These are phyloP conservation scores for Anoplopoma fimbria DNA, from an alignment of 2,113 vertebrate genomes.

Conservation along the genomic window DNA sequence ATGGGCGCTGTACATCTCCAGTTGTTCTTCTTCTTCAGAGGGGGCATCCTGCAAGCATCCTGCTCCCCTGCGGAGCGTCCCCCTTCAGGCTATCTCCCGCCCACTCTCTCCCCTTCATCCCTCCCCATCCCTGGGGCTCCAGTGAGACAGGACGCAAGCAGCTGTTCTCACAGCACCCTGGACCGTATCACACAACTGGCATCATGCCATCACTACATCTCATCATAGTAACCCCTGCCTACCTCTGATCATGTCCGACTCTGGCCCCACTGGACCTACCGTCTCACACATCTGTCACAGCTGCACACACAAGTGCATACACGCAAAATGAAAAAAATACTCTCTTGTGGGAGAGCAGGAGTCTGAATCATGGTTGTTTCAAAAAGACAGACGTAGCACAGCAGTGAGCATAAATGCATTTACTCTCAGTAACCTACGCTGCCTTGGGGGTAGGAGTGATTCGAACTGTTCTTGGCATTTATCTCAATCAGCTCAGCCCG, in stretches of 20 bases:
- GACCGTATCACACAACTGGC: slow-evolving; percentile 73
- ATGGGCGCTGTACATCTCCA: slow-evolving; percentile 48
- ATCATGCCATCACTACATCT: slow-evolving; percentile 63
- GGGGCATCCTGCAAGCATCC: slow-evolving; percentile 66
- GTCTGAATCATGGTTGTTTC: slow-evolving; percentile 56
- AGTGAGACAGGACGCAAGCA: slow-evolving; percentile 69
- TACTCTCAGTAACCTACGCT: slow-evolving; percentile 69
- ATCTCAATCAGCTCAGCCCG: slow-evolving; percentile 66
- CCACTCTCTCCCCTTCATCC: slow-evolving; percentile 56
- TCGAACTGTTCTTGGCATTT: slow-evolving; percentile 64
- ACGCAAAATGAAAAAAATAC: slow-evolving; percentile 3
- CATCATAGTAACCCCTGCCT: slow-evolving; percentile 67
- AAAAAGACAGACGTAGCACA: slow-evolving; percentile 61
- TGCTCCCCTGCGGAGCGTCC: slow-evolving; percentile 62
- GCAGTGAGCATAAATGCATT: slow-evolving; percentile 66
- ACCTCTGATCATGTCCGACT: slow-evolving; percentile 50
- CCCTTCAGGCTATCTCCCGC: slow-evolving; percentile 71
- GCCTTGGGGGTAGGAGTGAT: slow-evolving; percentile 62
- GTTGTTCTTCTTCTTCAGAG: slow-evolving; percentile 63
- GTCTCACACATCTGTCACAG: slow-evolving; percentile 56
- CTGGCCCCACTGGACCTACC: slow-evolving; percentile 50
- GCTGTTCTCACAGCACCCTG: slow-evolving; percentile 72
- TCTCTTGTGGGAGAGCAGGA: slow-evolving; percentile 34
- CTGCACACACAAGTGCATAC: slow-evolving; percentile 8
- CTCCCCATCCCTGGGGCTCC: slow-evolving; percentile 51